Evolutionary conservation across 2,113 vertebrate genomes (phyloP), one percentile per base, ranked within the genome.

Genomic region (Myocastor coypus): DNA sequence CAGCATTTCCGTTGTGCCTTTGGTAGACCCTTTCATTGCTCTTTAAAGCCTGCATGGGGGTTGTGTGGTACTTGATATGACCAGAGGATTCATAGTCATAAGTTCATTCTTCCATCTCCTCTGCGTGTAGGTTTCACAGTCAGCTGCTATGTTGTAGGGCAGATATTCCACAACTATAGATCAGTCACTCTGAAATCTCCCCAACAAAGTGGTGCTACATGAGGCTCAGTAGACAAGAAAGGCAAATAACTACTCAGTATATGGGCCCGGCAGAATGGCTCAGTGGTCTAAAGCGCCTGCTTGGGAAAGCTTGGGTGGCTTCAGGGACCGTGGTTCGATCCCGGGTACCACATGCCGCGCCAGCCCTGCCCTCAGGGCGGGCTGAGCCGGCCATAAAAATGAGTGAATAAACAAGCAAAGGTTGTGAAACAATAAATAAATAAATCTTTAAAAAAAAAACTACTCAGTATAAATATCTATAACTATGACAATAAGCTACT

Each of bases 111-210:
- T 30, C 40, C 80, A 0, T 61, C 16, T 93, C 46, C n/a, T 77
- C 80, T 68, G 2, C 87, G 66, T 81, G 50, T 83, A 34, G 24
- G 9, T 61, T 40, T 73, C 26, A 14, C 61, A 32, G 5, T 84
- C 52, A 82, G 55, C 57, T 80, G 4, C 46, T 83, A 5, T 83
- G 11, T 34, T 80, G 3, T 66, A 61, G 46, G 24, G 59, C 50
- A 50, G 10, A 46, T 61, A 61, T 55, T 42, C n/a, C 59, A n/a
- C 26, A 46, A 40, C 28, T 37, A 6, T 61, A 50, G 8, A 66
- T 87, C 46, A 93, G 63, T 46, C 12, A 61, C 46, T 52, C 57
- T 69, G 34, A 96, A 89, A 80, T 75, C 30, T 81, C 78, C n/a
- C 46, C 73, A 20, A 55, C 46, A 83, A 1, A 61, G 55, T 12